Conservation (phyloP, 2,113 vertebrate genomes). For the Carollia perspicillata region DNA sequence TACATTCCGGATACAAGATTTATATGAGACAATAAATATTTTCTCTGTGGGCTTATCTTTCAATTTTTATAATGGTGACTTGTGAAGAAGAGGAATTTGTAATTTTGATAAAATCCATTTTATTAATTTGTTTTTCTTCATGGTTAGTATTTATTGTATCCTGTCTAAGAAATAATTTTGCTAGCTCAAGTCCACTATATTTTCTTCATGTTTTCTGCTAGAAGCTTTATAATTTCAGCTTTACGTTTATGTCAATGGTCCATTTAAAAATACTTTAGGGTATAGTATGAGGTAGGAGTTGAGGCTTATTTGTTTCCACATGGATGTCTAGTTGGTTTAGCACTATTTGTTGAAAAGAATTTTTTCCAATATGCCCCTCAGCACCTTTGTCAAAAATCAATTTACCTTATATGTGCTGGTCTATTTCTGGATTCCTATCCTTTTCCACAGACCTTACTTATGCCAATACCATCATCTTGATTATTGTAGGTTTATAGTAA, state of each 20-base stretch:
- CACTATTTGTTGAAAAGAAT: background rate
- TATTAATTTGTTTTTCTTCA: background rate
- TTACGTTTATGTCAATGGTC: background rate
- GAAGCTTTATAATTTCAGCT: background rate
- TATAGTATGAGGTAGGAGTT: background rate
- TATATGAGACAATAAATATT: background rate
- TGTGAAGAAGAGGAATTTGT: constrained; percentile 1
- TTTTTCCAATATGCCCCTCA: background rate
- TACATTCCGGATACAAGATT: background rate
- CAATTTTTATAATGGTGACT: background rate
- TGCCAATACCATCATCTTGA: background rate
- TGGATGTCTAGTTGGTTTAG: background rate
- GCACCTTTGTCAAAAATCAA: background rate
- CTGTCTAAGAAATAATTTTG: background rate
- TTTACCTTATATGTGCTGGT: background rate
- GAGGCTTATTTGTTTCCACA: background rate
- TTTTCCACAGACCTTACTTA: background rate
- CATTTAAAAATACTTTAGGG: background rate
- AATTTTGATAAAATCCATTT: background rate
- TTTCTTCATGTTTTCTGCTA: constrained; percentile 32
- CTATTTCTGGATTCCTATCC: background rate
- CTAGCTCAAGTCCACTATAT: background rate
- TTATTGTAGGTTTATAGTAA: background rate
- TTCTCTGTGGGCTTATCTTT: background rate
- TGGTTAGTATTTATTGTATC: background rate